Base-by-base conservation (phyloP, 2,888 invertebrate genomes). In the Adela reaumurella region DNA sequence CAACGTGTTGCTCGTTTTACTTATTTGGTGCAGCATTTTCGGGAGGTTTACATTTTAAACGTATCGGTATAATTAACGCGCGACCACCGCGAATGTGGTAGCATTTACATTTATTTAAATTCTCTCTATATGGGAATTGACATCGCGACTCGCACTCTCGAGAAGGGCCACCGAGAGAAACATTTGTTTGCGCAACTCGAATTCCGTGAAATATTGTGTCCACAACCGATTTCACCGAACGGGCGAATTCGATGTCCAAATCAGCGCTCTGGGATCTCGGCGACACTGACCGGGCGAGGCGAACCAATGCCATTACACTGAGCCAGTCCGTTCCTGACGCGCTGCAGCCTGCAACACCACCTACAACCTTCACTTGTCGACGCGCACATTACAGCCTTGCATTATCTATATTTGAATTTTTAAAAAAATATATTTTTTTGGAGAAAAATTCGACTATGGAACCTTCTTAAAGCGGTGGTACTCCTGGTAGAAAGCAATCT, bases 201-300 rank as follows among this genome's bases (percentile, higher is more conserved):
- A 35, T 35, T 35, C 35, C 14, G 35, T 35, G 35, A 35, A 35
- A 35, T 35, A 35, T 35, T 8, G 35, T 35, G 35, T 35, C 6
- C 35, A 35, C 35, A 8, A 8, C 35, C 35, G 35, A 35, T 35
- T 35, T 35, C 35, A 35, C 35, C 35, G 35, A 35, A 11, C 14
- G 35, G 11, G 24, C 8, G 8, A 24, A 24, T 35, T 35, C 63
- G 61, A 60, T 63, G 63, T 61, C 63, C 63, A 62, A 67, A 66
- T 68, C 65, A 59, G 64, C 60, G 57, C 60, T n/a, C 61, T 59
- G 59, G 65, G 67, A 69, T 67, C 43, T 62, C 64, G 62, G 57
- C 62, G 68, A 66, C 69, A 65, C 63, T 63, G 67, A 59, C 59
- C 55, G 35, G 14, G 35, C 11, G 24, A 10, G 24, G 24, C 5